A percentile compares a stretch with the other conserved stretches of the same genome.
Conservation (phyloP, 2,113 vertebrate genomes). For the Tamias sibiricus region DNA sequence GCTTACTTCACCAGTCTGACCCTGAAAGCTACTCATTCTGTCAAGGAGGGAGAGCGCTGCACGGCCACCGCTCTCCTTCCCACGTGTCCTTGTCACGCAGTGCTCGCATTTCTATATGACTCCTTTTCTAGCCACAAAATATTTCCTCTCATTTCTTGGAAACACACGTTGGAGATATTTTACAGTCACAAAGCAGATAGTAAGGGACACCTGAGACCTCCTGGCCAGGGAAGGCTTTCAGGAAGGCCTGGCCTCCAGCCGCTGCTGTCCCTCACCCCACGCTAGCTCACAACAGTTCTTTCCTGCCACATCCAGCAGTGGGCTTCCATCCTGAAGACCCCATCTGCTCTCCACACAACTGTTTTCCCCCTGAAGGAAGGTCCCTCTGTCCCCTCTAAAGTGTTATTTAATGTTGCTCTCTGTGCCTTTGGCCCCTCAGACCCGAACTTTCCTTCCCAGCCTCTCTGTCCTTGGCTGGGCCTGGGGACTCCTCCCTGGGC, state of each 20-base stretch:
- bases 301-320: no score
- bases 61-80: not conserved
- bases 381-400: not conserved
- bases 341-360: not conserved
- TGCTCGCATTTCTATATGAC: fast-evolving
- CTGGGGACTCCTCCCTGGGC: not conserved
- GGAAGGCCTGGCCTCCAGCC: not conserved
- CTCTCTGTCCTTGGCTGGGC: not conserved
- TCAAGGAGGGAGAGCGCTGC: fast-evolving
- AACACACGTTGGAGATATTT: not conserved
- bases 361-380: not conserved
- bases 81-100: fast-evolving
- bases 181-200: fast-evolving
- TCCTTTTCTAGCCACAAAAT: not conserved
- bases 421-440: not conserved
- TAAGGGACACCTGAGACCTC: fast-evolving
- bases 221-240: not conserved
- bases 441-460: not conserved
- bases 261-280: fast-evolving
- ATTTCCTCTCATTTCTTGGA: not conserved
- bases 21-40: fast-evolving
- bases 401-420: not conserved
- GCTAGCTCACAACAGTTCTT: fast-evolving
- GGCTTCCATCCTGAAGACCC: no score
- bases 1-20: fast-evolving